Evolutionary conservation across 1,140 invertebrate genomes (phyloP), one percentile per base, ranked within the genome.

Genomic region (Bemisia tabaci): DNA sequence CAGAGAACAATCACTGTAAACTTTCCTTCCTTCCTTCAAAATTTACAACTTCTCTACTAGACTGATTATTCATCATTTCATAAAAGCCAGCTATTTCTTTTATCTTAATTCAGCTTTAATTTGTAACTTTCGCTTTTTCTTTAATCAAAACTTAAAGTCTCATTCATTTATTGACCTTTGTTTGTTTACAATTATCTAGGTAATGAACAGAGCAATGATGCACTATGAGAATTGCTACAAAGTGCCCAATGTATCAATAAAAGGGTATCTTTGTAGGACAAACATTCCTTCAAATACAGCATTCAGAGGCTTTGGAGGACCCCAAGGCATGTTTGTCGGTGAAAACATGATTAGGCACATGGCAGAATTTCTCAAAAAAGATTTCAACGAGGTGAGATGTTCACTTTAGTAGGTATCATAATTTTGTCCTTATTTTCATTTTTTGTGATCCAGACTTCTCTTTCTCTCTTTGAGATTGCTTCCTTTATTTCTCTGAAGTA

Each of bases 281-380:
- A 94, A 95, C 80, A 75, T 94, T 23, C 85, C 90, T 0, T 91
- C 92, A 0, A 95, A 94, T 72, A 95, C 93, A 0, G 93, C 93
- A 2, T 95, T 94, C 72, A 78, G 92, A 70, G 92, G 92, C 21
- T 95, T 94, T 74, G 92, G 92, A 17, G 91, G 87, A 0, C 92
- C 92, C 0, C 92, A 95, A 70, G 91, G 88, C 26, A 94, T 94
- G 91, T 87, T 92, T 74, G 81, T 85, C 1, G 85, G 82, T 0
- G 93, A 96, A 79, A 85, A 81, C 69, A 86, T 92, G 59, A 82
- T 93, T 24, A 79, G 86, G 62, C 84, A 91, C 70, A 82, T 95
- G 22, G 91, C 92, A 2, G 81, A 84, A 60, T 83, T 82, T 71
- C 76, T 93, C 21, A 80, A 82, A 0, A 83, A 84, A 63, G 83